Evolutionary conservation across 2,797 vertebrate genomes (phyloP).

Genomic region (Dendrocincla fuliginosa): DNA sequence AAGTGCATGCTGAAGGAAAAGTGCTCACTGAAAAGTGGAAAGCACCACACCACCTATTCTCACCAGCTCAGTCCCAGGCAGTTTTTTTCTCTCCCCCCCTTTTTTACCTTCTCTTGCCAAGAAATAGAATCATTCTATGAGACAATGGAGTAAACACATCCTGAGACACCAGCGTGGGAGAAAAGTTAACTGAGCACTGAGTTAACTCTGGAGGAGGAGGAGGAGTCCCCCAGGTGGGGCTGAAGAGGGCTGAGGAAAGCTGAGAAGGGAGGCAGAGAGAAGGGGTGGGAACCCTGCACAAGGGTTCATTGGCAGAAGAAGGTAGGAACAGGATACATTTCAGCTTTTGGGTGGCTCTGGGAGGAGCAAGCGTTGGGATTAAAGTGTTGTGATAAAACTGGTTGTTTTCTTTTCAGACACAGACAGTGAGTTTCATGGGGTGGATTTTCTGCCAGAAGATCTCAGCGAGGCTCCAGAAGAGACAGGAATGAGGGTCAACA

Average conservation of each 20-base stretch:
- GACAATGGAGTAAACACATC: not conserved
- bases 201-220: not conserved
- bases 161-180: not conserved
- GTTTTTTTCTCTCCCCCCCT: rapidly evolving
- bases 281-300: constrained; percentile 29
- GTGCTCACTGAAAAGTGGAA: not conserved
- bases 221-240: not conserved
- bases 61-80: not conserved
- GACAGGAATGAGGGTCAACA: constrained; percentile 81
- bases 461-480: constrained; percentile 22
- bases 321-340: constrained; percentile 40
- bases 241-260: constrained; percentile 1
- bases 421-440: constrained; percentile 70
- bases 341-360: constrained; percentile 52
- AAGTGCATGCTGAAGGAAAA: not conserved
- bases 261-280: not conserved
- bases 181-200: not conserved
- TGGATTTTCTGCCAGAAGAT: constrained; percentile 74
- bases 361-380: constrained; percentile 49
- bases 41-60: not conserved
- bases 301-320: constrained; percentile 19
- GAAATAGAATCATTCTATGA: not conserved
- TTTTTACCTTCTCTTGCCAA: not conserved
- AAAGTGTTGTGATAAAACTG: constrained; percentile 8
- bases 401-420: constrained; percentile 61